Evolutionary conservation across 2,888 invertebrate species (phyloP), one percentile per base, ranked within the genome.

Genomic region (Melinopterus prodromus): DNA sequence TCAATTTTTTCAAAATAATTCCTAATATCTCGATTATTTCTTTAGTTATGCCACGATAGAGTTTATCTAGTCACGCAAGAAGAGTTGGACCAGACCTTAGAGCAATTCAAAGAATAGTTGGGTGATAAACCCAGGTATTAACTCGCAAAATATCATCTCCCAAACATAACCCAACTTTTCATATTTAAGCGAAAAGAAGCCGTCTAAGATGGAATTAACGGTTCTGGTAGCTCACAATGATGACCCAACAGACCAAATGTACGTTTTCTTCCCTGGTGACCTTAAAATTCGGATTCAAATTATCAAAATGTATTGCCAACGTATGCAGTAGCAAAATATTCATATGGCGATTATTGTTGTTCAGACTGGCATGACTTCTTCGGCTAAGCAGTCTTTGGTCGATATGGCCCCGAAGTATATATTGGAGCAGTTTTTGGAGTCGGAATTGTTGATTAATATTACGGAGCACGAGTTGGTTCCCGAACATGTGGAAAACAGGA

Each of bases 391-490:
- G 90, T 97, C 98, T 0, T 90, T 99, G 72, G 95, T 96, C 0
- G 99, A 99, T 88, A 99, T 99, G 99, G 99, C 99, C 0, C 99
- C 99, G 0, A 99, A 99, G 89, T 99, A 99, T 88, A 98, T 98
- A 85, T 90, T 99, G 83, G 99, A 99, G 90, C 98, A 99, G 86
- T 97, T 98, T 88, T 88, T 97, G 74, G 97, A 97, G 88, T 97
- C 99, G 0, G 99, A 99, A 89, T 90, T 99, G 75, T 91, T 99
- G 77, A 99, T 99, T 83, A 99, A 99, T 87, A 99, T 99, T 7
- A 99, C 99, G 0, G 99, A 99, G 88, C 99, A 99, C 86, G 98
- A 98, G 90, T 90, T 99, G 85, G 99, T 99, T 0, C 99, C 99
- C 0, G 99, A 99, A 89, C 99, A 99, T 90, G 98, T 99, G 78